Conservation (phyloP, 2,797 vertebrate species). For the Epinephelus malabaricus region DNA sequence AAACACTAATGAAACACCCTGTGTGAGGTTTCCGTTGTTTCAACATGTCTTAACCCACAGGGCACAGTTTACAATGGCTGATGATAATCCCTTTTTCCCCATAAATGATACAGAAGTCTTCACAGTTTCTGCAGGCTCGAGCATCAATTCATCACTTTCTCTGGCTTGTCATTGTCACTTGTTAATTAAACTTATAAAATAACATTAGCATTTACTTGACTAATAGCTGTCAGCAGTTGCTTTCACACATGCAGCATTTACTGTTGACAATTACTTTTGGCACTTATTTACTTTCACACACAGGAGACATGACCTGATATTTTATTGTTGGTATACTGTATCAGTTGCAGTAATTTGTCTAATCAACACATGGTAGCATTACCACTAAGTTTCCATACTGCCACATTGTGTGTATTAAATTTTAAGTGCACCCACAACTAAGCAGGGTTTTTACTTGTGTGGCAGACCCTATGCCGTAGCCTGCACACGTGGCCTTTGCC, state of each 20-base stretch:
- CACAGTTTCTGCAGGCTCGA: neutral
- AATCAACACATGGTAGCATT: neutral
- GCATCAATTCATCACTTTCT: neutral
- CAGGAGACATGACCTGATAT: neutral
- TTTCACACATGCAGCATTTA: slow-evolving; percentile 1
- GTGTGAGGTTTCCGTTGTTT: slow-evolving; percentile 24
- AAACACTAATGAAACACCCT: neutral
- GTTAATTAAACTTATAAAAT: neutral
- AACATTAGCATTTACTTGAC: neutral
- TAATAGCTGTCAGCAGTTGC: neutral
- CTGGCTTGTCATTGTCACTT: neutral
- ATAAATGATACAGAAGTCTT: neutral
- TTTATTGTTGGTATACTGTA: neutral
- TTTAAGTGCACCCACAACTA: neutral
- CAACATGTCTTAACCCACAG: slow-evolving; percentile 16
- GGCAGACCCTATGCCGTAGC: too few species aligned
- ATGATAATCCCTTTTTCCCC: neutral
- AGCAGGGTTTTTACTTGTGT: too few species aligned
- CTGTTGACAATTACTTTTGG: neutral
- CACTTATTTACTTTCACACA: neutral
- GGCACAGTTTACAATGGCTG: neutral
- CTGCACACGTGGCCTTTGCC: too few species aligned
- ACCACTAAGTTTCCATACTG: neutral
- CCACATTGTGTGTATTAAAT: neutral
- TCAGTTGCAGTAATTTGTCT: neutral